These are phyloP conservation scores for Drosophila mimica DNA, from an alignment of 2,888 invertebrate genomes.

Conservation along the genomic window DNA sequence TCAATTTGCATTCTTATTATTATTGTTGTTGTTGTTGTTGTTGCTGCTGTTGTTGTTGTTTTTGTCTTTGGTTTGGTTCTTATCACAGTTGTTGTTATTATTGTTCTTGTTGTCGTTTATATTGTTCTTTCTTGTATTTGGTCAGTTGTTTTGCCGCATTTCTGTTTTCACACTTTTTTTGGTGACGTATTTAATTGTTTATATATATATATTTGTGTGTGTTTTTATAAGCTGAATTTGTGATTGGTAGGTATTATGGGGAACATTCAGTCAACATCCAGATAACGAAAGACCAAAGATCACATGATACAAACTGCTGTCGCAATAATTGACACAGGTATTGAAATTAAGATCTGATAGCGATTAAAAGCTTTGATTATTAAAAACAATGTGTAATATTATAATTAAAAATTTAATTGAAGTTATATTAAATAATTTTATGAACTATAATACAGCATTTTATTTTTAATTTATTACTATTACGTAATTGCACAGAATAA, in stretches of 20 bases:
- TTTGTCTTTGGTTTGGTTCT: slow-evolving; percentile 46
- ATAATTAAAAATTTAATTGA: not conserved
- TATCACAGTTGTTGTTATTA: slow-evolving; percentile 32
- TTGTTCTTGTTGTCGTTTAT: slow-evolving; percentile 10
- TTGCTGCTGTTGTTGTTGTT: not conserved
- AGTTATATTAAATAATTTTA: not conserved
- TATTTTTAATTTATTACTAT: no score
- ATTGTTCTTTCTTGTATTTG: slow-evolving; percentile 37
- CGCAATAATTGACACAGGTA: slow-evolving; percentile 24
- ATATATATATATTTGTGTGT: not conserved
- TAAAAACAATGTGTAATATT: not conserved
- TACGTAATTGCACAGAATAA: not conserved
- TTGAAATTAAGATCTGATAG: slow-evolving; percentile 1
- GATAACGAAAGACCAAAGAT: slow-evolving; percentile 30
- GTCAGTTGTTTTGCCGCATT: slow-evolving; percentile 44
- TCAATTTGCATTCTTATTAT: slow-evolving; percentile 43
- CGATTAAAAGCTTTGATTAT: not conserved
- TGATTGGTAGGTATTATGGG: slow-evolving; percentile 55
- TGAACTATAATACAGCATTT: no score
- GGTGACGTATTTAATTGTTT: slow-evolving; percentile 34
- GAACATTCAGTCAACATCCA: slow-evolving; percentile 16
- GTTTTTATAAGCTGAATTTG: slow-evolving; percentile 14
- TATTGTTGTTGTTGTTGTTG: slow-evolving; percentile 14
- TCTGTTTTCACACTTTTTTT: slow-evolving; percentile 31
- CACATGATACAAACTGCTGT: slow-evolving; percentile 22